Evolutionary conservation across 2,797 vertebrate species (phyloP), one percentile per base, ranked within the genome.

Genomic region (Paguma larvata): DNA sequence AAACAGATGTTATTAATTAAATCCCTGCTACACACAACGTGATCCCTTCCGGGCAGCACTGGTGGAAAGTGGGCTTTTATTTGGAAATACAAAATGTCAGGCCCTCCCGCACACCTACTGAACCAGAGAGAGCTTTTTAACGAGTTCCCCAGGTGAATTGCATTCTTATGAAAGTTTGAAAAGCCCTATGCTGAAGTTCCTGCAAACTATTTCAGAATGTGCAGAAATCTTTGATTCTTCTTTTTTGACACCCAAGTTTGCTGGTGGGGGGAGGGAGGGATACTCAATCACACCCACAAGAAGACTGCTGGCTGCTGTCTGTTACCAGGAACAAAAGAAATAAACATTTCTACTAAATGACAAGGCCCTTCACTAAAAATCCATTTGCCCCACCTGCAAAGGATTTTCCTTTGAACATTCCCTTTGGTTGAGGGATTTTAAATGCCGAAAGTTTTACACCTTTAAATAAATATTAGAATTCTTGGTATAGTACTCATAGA

Each of bases 391-490:
- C 32, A 32, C n/a, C 63, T 53, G 53, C 72, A 79, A 82, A 86
- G n/a, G 11, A 48, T 44, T 89, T 92, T 65, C 56, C 56, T 80
- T 80, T 73, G 46, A 95, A 86, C 93, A 84, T 63, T 67, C 25
- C 46, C 34, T 70, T 38, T 56, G 82, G 23, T 25, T 82, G 21
- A 93, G 94, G 91, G 73, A 89, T 75, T 75, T 87, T 77, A 85
- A 89, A 90, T 70, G 6, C 89, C 79, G 96, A 82, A 93, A 73
- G 51, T 82, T 85, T 53, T 88, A 89, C 67, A 93, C 51, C 41
- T 93, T 73, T 72, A 75, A 94, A 85, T 56, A 94, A 53, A 73
- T 86, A 93, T 14, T 77, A 73, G 41, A 92, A 78, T 88, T 46
- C 34, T 25, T 73, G 62, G 53, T 73, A 38, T 10, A 89, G 53